These are phyloP conservation scores for Saguinus midas DNA, from an alignment of 2,113 vertebrate genomes.

Conservation along the genomic window DNA sequence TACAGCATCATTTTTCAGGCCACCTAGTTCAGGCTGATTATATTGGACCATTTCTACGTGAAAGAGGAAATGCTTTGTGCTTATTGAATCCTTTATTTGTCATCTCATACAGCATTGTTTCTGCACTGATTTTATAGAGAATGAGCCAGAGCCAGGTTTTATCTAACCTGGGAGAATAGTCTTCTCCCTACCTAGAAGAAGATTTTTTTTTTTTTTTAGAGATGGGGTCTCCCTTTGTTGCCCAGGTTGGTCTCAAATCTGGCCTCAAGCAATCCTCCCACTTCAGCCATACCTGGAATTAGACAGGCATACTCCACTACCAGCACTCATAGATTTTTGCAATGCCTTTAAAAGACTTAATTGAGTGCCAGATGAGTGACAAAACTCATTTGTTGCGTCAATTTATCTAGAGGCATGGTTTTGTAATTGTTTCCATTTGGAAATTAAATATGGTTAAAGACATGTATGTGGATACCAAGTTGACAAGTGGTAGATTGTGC, in stretches of 20 bases:
- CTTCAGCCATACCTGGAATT: too few species aligned
- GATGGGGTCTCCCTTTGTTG: too few species aligned
- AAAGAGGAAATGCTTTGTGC: background rate
- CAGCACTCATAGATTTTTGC: background rate
- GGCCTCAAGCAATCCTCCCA: too few species aligned
- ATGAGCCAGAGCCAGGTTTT: background rate
- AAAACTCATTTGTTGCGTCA: background rate
- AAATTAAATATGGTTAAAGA: constrained; percentile 21
- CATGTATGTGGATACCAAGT: background rate
- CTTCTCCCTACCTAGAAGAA: background rate
- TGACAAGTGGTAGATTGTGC: background rate
- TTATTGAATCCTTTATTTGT: background rate
- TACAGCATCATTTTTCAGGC: background rate
- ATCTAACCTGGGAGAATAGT: background rate
- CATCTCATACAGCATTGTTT: background rate
- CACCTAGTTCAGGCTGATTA: background rate
- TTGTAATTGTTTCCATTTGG: background rate
- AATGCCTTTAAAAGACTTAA: background rate
- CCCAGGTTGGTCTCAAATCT: too few species aligned
- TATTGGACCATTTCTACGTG: background rate
- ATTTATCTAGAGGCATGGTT: background rate
- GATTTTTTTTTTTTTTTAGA: too few species aligned
- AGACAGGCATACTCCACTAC: too few species aligned
- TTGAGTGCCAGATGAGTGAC: background rate
- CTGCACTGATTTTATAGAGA: constrained; percentile 31